Evolutionary conservation across 2,888 invertebrate genomes (phyloP).

Genomic region (Torymus aiolomorphi): DNA sequence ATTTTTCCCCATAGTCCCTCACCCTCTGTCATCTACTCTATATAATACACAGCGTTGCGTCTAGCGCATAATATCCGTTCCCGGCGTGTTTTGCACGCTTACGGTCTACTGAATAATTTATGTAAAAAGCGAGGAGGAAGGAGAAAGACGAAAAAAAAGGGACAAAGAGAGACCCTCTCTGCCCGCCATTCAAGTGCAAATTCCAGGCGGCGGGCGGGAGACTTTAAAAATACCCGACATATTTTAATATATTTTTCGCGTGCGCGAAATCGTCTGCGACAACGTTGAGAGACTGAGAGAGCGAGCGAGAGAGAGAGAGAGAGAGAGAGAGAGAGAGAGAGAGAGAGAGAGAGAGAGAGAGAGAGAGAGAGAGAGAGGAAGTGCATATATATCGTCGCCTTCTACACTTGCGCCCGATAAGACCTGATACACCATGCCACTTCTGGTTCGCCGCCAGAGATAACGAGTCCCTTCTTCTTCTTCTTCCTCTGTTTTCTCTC

Average conservation of each 20-base stretch:
- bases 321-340: too few relatives aligned
- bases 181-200: conserved; percentile 18
- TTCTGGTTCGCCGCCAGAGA: conserved; percentile 57
- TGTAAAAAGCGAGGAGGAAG: not conserved
- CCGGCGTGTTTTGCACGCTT: not conserved
- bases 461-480: conserved; percentile 43
- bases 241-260: conserved; percentile 25
- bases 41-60: too few relatives aligned
- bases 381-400: conserved; percentile 39
- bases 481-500: not conserved
- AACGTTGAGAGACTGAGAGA: too few relatives aligned
- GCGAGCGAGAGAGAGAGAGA: too few relatives aligned
- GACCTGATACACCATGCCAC: conserved; percentile 51
- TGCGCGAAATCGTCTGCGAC: conserved; percentile 36
- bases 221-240: not conserved
- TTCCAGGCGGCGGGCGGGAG: not conserved
- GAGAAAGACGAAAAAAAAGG: not conserved
- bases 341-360: too few relatives aligned
- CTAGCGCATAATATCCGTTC: conserved; percentile 3
- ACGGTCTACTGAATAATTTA: conserved; percentile 27
- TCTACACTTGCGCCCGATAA: conserved; percentile 49
- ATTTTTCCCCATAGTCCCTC: not conserved
- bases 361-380: conserved; percentile 58
- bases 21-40: too few relatives aligned
- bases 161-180: not conserved